Percentiles rank a stretch among this genome's conserved stretches.
Evolutionary conservation across 2,888 invertebrate species (phyloP).

Genomic region (Acronicta psi): DNA sequence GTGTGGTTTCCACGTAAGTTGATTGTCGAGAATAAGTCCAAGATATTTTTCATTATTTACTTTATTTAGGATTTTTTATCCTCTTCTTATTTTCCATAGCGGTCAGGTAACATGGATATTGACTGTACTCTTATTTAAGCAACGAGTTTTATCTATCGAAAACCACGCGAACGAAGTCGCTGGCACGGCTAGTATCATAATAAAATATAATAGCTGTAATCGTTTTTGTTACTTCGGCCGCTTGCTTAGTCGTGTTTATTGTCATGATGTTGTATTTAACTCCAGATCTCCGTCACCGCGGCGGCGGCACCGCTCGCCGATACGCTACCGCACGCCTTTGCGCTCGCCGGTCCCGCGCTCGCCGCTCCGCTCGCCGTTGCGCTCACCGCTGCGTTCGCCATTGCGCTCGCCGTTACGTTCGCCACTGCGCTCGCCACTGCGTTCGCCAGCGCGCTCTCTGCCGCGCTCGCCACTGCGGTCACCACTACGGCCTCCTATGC

Average conservation of each 20-base stretch:
- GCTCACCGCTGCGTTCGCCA: slow-evolving; percentile 63
- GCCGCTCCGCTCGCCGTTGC: slow-evolving; percentile 61
- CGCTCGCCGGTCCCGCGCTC: slow-evolving; percentile 64
- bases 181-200: no score
- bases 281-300: slow-evolving; percentile 84
- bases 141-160: no score
- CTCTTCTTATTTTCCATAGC: no score
- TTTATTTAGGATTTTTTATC: no score
- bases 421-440: slow-evolving; percentile 59
- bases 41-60: no score
- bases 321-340: slow-evolving; percentile 60
- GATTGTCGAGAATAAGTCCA: no score
- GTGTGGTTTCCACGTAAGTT: no score
- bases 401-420: slow-evolving; percentile 66
- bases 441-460: slow-evolving; percentile 63
- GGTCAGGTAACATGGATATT: no score
- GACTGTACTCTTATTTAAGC: no score
- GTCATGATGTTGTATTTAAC: background rate
- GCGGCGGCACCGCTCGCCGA: slow-evolving; percentile 85
- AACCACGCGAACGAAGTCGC: no score
- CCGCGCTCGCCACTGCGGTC: slow-evolving; percentile 62
- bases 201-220: no score
- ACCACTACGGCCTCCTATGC: slow-evolving; percentile 65
- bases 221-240: background rate
- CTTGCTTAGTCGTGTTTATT: no score